phyloP scores from a whole-genome alignment of 2,888 invertebrate species.

The Cacoxenus indagator region DNA sequence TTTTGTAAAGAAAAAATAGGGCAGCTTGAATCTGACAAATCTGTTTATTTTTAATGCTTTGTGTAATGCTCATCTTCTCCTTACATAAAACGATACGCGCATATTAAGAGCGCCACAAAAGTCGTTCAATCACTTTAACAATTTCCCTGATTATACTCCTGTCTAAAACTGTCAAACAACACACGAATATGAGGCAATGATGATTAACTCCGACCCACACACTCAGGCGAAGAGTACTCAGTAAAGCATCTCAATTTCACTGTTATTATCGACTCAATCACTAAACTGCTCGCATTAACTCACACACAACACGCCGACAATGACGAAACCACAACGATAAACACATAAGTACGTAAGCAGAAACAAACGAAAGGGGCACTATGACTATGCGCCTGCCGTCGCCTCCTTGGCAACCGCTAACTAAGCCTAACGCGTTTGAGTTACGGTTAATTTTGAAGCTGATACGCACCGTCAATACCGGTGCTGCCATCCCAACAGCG shows the following conservation, averaged over 20 bases:
- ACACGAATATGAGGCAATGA: background rate
- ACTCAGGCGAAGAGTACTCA: background rate
- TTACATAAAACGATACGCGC: too few species aligned
- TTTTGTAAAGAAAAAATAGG: too few species aligned
- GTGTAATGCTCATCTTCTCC: too few species aligned
- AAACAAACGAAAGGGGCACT: background rate
- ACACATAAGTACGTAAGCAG: conserved; percentile 3
- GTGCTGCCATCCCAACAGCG: background rate
- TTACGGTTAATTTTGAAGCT: conserved; percentile 25
- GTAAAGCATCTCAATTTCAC: background rate
- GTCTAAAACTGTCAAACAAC: background rate
- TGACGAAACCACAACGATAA: conserved; percentile 8
- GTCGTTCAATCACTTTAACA: too few species aligned
- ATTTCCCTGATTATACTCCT: too few species aligned
- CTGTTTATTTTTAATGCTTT: too few species aligned
- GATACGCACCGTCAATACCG: conserved; percentile 5
- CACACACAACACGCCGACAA: background rate
- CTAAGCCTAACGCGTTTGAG: conserved; percentile 20
- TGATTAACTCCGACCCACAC: background rate
- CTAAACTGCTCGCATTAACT: background rate
- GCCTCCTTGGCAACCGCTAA: background rate
- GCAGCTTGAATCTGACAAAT: too few species aligned
- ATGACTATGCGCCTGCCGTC: background rate
- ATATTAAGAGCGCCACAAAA: too few species aligned
- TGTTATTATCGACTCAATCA: background rate